Evolutionary conservation across 1,140 invertebrate genomes (phyloP).

Genomic region (Ips nitidus): DNA sequence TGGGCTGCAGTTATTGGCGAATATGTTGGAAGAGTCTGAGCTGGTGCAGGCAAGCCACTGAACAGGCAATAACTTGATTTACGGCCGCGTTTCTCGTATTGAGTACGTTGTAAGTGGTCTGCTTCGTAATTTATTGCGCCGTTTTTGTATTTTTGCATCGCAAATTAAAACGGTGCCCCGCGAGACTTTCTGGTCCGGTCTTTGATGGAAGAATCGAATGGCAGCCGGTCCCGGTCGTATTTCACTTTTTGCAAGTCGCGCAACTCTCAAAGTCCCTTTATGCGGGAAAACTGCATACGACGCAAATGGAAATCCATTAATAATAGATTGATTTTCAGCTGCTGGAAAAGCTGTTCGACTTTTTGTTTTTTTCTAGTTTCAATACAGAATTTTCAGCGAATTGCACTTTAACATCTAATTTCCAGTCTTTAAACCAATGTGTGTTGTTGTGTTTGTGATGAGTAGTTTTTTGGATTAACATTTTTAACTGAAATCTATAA

Average conservation of each 20-base stretch:
- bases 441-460: no score
- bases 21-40: no score
- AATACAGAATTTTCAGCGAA: no score
- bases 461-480: no score
- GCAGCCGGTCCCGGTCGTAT: conserved; percentile 12
- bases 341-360: not conserved
- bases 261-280: conserved; percentile 7
- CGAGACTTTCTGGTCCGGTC: conserved; percentile 5
- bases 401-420: no score
- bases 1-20: no score
- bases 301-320: conserved; percentile 19
- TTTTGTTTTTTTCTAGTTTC: not conserved
- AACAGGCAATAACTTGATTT: conserved; percentile 7
- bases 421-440: no score
- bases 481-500: no score
- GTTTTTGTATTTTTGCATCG: conserved; percentile 26
- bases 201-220: conserved; percentile 20
- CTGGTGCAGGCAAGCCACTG: conserved; percentile 9
- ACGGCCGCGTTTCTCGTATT: conserved; percentile 24
- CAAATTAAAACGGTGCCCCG: conserved; percentile 27
- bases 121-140: conserved; percentile 18
- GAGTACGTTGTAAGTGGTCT: conserved; percentile 19
- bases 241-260: conserved; percentile 11
- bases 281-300: conserved; percentile 14
- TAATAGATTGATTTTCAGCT: conserved; percentile 12